A percentile compares a stretch with the other conserved stretches of the same genome.
Conservation (phyloP, 2,888 invertebrate species). For the Augochlorella aurata region DNA sequence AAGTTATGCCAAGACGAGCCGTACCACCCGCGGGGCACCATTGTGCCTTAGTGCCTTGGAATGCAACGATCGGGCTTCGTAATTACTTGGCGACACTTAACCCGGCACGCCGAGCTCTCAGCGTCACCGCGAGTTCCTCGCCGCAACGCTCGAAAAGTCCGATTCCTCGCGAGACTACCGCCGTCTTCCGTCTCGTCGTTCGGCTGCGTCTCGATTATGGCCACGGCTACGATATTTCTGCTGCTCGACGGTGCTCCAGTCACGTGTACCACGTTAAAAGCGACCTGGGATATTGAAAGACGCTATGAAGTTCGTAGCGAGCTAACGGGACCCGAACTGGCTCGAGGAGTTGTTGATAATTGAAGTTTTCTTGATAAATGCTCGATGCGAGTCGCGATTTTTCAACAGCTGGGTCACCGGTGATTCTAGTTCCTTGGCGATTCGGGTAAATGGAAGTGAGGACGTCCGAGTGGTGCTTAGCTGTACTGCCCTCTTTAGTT, state of each 20-base stretch:
- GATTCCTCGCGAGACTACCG: neutral
- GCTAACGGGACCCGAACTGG: neutral
- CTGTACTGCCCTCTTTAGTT: no score
- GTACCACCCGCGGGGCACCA: neutral
- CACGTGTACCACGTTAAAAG: neutral
- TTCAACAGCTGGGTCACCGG: neutral
- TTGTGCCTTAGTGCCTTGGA: slow-evolving; percentile 5
- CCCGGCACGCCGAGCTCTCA: neutral
- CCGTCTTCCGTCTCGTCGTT: neutral
- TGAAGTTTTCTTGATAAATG: slow-evolving; percentile 11
- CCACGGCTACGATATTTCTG: neutral
- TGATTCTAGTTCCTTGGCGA: neutral
- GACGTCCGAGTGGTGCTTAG: neutral
- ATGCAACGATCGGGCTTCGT: slow-evolving; percentile 2
- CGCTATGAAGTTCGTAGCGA: neutral
- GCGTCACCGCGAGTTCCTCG: neutral
- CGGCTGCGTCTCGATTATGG: neutral
- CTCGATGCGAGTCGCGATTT: neutral
- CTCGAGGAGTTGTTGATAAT: neutral
- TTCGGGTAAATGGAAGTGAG: neutral
- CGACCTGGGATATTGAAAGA: slow-evolving; percentile 5
- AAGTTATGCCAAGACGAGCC: slow-evolving; percentile 18
- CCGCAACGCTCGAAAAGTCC: neutral
- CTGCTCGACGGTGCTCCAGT: neutral
- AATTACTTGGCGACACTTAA: slow-evolving; percentile 18